These are phyloP conservation scores for Heterotis niloticus DNA, from an alignment of 2,113 vertebrate species.

Conservation along the genomic window DNA sequence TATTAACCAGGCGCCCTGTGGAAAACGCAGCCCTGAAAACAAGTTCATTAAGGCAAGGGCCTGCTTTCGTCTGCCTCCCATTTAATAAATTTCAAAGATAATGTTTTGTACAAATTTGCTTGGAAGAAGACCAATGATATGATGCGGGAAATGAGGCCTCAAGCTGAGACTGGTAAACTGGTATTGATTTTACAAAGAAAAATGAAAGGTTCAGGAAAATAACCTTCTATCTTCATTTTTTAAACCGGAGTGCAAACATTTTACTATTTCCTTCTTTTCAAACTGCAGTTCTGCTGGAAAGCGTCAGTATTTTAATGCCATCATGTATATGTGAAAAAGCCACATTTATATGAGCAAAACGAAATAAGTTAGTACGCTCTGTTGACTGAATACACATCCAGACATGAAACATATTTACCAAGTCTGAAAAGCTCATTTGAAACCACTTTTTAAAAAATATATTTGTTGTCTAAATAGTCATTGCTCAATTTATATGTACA, in stretches of 20 bases:
- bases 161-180: slow-evolving; percentile 21
- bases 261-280: not conserved
- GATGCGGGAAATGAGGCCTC: slow-evolving; percentile 15
- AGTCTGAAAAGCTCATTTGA: not conserved
- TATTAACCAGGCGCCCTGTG: not conserved
- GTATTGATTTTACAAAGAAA: slow-evolving; percentile 26
- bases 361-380: not conserved
- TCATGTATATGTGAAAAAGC: not conserved
- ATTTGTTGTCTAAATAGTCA: not conserved
- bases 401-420: not conserved
- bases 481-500: not conserved
- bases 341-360: not conserved
- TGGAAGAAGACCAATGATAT: slow-evolving; percentile 13
- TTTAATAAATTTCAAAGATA: slow-evolving; percentile 19
- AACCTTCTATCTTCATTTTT: not conserved
- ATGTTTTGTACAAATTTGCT: slow-evolving; percentile 2
- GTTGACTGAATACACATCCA: not conserved
- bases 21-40: slow-evolving; percentile 13
- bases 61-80: not conserved
- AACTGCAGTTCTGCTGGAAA: not conserved
- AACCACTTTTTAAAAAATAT: not conserved
- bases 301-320: not conserved
- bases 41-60: slow-evolving; percentile 10
- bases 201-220: slow-evolving; percentile 5
- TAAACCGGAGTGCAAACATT: slow-evolving; percentile 6